phyloP scores from a whole-genome alignment of 2,888 invertebrate species.

The Criorhina ranunculi region DNA sequence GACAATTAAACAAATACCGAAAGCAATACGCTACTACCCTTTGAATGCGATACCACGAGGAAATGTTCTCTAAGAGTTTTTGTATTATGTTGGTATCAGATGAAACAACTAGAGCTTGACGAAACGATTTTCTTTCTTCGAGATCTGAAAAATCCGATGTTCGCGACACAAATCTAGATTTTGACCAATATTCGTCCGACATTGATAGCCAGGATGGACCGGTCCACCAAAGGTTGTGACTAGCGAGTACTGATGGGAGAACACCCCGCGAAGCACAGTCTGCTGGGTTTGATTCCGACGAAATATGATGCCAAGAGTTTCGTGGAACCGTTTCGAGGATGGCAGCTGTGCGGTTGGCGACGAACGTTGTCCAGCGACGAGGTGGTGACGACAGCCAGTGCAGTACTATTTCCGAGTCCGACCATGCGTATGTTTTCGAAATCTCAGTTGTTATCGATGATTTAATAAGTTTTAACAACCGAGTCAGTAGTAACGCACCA shows the following conservation, averaged over 20 bases:
- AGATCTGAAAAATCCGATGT: neutral
- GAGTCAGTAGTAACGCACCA: neutral
- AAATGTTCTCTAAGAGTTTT: no score
- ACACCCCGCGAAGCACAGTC: constrained; percentile 72
- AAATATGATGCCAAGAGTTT: constrained; percentile 62
- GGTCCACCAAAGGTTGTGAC: no score
- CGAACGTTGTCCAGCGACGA: constrained; percentile 8
- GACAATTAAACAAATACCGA: no score
- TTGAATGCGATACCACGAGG: no score
- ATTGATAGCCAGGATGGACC: neutral
- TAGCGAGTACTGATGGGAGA: constrained; percentile 18
- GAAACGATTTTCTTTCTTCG: no score
- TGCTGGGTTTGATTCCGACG: constrained; percentile 63
- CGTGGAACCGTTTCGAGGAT: constrained; percentile 56
- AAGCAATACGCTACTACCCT: no score
- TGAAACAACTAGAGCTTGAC: no score
- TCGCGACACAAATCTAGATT: neutral
- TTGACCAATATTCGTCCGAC: constrained; percentile 12
- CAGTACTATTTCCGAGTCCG: neutral
- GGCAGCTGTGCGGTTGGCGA: constrained; percentile 2
- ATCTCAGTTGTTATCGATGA: neutral
- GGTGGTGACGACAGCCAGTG: constrained; percentile 71
- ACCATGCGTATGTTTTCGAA: neutral
- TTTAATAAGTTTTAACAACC: neutral
- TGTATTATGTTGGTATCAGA: no score